Evolutionary conservation across 2,113 vertebrate species (phyloP).

Genomic region (Gopherus evgoodei): DNA sequence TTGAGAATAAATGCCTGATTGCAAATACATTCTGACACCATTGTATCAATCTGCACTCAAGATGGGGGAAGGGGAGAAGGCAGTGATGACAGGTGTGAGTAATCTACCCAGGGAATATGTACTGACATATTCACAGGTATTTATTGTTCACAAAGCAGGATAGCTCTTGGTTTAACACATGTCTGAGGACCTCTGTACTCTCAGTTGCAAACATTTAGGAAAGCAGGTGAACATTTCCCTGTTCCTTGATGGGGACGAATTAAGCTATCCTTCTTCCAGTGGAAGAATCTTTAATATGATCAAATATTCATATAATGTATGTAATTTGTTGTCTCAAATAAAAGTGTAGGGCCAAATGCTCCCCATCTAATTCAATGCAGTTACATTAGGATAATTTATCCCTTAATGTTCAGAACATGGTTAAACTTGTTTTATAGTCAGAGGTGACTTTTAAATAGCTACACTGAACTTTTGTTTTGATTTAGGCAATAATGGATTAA

Average conservation of each 20-base stretch:
- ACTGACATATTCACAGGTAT: fast-evolving
- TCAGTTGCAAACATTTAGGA: neutral
- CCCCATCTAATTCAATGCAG: neutral
- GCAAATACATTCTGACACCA: neutral
- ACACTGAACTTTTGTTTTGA: neutral
- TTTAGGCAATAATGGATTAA: neutral
- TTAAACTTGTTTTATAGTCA: neutral
- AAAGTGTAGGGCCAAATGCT: neutral
- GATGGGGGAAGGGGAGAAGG: fast-evolving
- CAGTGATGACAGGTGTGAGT: neutral
- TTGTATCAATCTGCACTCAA: neutral
- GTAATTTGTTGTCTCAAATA: neutral
- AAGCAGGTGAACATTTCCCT: neutral
- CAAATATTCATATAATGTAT: neutral
- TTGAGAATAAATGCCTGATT: neutral
- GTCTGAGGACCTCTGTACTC: neutral
- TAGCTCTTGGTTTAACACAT: neutral
- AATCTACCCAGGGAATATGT: neutral
- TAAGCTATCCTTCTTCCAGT: neutral
- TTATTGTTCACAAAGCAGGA: neutral
- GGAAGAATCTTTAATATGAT: neutral
- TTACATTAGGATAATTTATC: neutral
- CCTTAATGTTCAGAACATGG: neutral
- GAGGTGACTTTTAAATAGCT: neutral
- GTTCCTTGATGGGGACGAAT: neutral